A percentile compares a stretch with the other conserved stretches of the same genome.
These are phyloP conservation scores for Neomonachus schauinslandi DNA, from an alignment of 2,113 vertebrate genomes.

Conservation along the genomic window DNA sequence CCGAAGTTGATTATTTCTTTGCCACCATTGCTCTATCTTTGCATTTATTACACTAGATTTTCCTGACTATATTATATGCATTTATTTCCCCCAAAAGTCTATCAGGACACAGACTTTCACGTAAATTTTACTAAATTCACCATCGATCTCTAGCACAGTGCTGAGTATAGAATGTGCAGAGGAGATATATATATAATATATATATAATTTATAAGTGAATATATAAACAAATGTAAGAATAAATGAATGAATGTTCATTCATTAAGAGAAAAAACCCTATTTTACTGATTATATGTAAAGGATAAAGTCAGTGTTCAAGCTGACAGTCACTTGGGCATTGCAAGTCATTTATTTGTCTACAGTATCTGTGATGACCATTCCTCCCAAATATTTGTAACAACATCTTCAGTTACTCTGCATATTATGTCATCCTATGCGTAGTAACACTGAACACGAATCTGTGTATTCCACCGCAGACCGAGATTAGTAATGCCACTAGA, in stretches of 20 bases:
- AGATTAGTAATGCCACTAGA: constrained; percentile 11
- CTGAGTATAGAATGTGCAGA: background rate
- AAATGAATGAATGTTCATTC: background rate
- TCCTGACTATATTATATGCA: background rate
- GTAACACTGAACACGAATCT: background rate
- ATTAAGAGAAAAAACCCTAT: background rate
- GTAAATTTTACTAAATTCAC: background rate
- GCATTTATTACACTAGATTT: background rate
- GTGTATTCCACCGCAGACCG: background rate
- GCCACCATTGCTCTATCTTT: background rate
- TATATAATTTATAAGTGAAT: background rate
- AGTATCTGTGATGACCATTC: background rate
- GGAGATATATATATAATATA: background rate
- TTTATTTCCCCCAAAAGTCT: background rate
- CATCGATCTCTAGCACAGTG: background rate
- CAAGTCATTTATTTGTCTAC: background rate
- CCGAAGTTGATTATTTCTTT: background rate
- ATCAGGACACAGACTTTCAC: background rate
- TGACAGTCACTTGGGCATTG: background rate
- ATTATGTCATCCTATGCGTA: background rate
- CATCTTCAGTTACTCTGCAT: background rate
- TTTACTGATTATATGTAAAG: background rate
- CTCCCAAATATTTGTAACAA: background rate
- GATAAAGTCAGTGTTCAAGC: background rate
- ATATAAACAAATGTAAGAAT: background rate